phyloP scores from a whole-genome alignment of 2,888 invertebrate genomes.

The Lasioglossum leucozonium region DNA sequence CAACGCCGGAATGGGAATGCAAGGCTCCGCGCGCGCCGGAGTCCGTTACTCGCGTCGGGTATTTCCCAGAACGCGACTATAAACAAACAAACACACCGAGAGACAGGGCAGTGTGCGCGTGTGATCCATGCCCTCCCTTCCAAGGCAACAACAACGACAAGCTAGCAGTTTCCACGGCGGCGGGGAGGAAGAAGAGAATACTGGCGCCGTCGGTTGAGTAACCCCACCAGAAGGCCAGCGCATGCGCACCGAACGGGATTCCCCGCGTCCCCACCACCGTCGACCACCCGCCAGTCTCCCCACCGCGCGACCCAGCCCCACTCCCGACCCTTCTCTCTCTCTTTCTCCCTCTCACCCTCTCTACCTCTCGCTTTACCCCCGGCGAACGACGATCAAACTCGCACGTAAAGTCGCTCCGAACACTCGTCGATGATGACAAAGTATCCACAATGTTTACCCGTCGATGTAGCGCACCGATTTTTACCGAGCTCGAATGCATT shows the following conservation, averaged over 20 bases:
- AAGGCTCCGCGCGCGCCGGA: conserved; percentile 74
- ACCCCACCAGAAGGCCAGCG: conserved; percentile 62
- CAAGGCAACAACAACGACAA: conserved; percentile 67
- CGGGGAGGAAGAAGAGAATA: conserved; percentile 62
- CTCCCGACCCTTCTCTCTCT: neutral
- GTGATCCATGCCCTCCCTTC: conserved; percentile 72
- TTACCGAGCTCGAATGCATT: conserved; percentile 32
- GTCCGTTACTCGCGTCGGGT: conserved; percentile 82
- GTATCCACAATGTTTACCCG: conserved; percentile 60
- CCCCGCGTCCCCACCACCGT: conserved; percentile 64
- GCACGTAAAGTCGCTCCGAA: conserved; percentile 66
- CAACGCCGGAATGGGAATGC: conserved; percentile 82
- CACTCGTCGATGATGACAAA: conserved; percentile 60
- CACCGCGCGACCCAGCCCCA: neutral
- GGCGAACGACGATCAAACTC: conserved; percentile 61
- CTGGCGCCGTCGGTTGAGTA: conserved; percentile 80
- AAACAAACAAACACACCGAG: conserved; percentile 81
- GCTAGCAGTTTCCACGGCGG: conserved; percentile 40
- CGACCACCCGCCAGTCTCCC: conserved; percentile 40
- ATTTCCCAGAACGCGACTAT: conserved; percentile 83
- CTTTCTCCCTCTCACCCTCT: neutral
- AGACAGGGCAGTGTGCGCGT: conserved; percentile 61
- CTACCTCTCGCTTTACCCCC: conserved; percentile 4
- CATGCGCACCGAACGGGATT: conserved; percentile 71
- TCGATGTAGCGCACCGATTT: conserved; percentile 56